Evolutionary conservation across 2,888 invertebrate genomes (phyloP), one percentile per base, ranked within the genome.

Genomic region (Ennomos quercinarius): DNA sequence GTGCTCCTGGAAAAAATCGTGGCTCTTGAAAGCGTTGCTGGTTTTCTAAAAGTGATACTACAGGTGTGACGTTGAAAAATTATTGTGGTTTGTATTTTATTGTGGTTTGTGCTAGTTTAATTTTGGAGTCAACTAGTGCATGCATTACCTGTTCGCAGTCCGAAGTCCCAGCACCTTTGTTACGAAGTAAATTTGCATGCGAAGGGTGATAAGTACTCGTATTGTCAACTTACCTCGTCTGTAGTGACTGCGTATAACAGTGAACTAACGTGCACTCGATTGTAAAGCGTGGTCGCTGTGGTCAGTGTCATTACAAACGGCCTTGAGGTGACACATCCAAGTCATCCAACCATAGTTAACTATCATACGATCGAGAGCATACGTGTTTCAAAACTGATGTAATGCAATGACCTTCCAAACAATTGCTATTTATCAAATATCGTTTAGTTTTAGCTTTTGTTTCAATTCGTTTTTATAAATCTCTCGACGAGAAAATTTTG

Each of bases 101-200:
- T 55, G 87, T 88, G 86, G 76, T 74, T 63, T 55, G 87, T 88
- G 86, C 76, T 74, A 80, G 82, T 88, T 91, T 90, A 90, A 87
- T 87, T 88, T 90, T 91, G 91, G 90, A 91, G 88, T 84, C 80
- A 81, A 84, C 77, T 79, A 72, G 67, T 76, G 72, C 67, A 87
- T 89, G 89, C 90, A 82, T 86, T 89, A 91, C 89, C 89, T 89
- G 76, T 69, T 72, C 71, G 78, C 70, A 71, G 80, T 70, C 72
- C 67, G 81, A 77, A 79, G 82, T 72, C 80, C 91, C 91, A 83
- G 83, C 85, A 89, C 90, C 89, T 71, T 47, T 75, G 77, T 87
- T 87, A 85, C 78, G 68, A 58, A 69, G 63, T 70, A 65, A 73
- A 75, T 68, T 65, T 51, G 57, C 89, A 89, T 89, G 87, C 86